Percentiles rank a stretch among this genome's conserved stretches.
phyloP scores from a whole-genome alignment of 2,797 vertebrate genomes.

The Phrynocephalus forsythii region DNA sequence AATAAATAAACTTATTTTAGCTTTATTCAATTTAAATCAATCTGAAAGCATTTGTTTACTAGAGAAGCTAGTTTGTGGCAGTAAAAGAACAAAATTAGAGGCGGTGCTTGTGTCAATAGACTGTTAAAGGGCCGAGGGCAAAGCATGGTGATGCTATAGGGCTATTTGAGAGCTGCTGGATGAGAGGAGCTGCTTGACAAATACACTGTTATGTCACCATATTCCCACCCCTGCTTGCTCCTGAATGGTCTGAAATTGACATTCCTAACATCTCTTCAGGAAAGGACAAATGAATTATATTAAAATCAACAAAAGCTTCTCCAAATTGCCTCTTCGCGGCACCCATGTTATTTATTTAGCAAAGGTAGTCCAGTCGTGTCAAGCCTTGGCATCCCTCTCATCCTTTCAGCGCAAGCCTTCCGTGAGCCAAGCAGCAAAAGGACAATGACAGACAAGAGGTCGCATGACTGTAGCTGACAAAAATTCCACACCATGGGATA shows the following conservation, averaged over 20 bases:
- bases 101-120: too few relatives aligned
- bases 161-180: neutral
- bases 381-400: neutral
- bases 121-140: too few relatives aligned
- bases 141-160: neutral
- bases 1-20: too few relatives aligned
- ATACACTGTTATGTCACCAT: neutral
- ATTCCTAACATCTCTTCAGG: conserved; percentile 7
- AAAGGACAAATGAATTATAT: conserved; percentile 13
- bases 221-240: neutral
- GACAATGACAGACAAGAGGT: neutral
- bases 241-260: conserved; percentile 10
- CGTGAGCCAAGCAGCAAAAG: neutral
- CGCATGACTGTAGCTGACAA: neutral
- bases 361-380: neutral
- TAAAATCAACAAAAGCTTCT: neutral
- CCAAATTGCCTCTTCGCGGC: neutral
- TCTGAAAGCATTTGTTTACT: too few relatives aligned
- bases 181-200: neutral
- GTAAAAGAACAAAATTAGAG: too few relatives aligned
- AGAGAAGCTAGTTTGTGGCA: too few relatives aligned
- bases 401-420: neutral
- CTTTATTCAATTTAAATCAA: too few relatives aligned
- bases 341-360: conserved; percentile 3
- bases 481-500: neutral